These are phyloP conservation scores for Philhelius pedissequus DNA, from an alignment of 2,888 invertebrate genomes.

Conservation along the genomic window DNA sequence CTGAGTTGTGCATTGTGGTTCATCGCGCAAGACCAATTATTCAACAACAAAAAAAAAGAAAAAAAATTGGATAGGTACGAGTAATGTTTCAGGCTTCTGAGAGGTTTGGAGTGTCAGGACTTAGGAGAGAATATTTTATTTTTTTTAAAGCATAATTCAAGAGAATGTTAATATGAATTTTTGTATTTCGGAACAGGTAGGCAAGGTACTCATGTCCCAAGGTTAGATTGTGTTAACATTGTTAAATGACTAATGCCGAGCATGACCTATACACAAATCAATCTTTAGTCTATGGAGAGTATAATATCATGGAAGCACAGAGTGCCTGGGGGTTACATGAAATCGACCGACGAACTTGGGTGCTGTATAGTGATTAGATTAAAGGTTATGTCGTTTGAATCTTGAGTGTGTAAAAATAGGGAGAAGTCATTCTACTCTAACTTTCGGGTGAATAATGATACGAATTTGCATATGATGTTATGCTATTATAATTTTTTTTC, in stretches of 20 bases:
- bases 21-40: constrained; percentile 51
- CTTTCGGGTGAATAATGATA: constrained; percentile 2
- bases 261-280: constrained; percentile 27
- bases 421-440: background rate
- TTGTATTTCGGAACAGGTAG: constrained; percentile 1
- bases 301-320: background rate
- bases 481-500: background rate
- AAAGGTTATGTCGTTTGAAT: background rate
- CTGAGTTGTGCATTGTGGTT: constrained; percentile 18
- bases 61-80: too few relatives aligned
- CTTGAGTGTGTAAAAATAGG: background rate
- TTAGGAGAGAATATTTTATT: background rate
- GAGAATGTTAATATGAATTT: constrained; percentile 4
- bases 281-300: background rate
- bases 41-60: background rate
- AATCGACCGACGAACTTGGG: constrained; percentile 12
- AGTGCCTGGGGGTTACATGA: background rate
- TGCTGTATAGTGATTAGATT: background rate
- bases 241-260: constrained; percentile 24
- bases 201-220: constrained; percentile 16
- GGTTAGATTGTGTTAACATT: constrained; percentile 13
- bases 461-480: background rate
- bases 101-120: background rate
- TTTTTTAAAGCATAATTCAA: constrained; percentile 11
- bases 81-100: background rate